phyloP scores from a whole-genome alignment of 2,113 vertebrate species.

The Fregata magnificens region DNA sequence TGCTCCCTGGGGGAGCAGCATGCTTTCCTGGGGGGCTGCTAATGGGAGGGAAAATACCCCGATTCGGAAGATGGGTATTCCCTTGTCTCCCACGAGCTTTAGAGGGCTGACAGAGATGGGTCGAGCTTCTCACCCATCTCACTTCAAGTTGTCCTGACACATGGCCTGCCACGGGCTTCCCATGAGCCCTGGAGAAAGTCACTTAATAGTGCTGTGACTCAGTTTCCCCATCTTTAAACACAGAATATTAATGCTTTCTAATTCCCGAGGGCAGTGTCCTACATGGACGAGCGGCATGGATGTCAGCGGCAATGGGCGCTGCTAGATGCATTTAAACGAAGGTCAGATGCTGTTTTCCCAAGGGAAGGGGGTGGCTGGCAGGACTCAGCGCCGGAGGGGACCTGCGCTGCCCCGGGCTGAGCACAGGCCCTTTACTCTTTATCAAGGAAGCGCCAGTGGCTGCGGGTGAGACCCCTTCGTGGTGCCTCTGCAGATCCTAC shows the following conservation, averaged over 20 bases:
- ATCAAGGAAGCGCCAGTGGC: neutral
- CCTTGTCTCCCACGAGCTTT: neutral
- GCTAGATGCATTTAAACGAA: fast-evolving
- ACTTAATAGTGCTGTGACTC: neutral
- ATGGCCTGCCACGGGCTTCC: fast-evolving
- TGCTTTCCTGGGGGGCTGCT: neutral
- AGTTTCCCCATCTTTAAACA: neutral
- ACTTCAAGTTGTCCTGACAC: neutral
- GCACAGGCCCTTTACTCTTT: fast-evolving
- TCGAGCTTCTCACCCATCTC: fast-evolving
- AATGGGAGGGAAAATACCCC: neutral
- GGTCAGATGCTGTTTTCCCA: neutral
- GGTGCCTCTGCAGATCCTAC: neutral
- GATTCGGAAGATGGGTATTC: neutral
- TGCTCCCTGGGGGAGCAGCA: neutral
- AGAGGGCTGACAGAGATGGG: neutral
- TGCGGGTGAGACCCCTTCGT: neutral
- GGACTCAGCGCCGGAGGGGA: neutral
- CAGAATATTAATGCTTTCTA: fast-evolving
- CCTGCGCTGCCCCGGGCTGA: fast-evolving
- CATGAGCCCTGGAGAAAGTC: neutral
- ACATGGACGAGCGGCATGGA: fast-evolving
- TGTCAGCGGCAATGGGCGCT: fast-evolving
- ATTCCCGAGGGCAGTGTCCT: neutral
- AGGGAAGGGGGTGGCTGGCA: neutral